These are phyloP conservation scores for Ornithorhynchus anatinus DNA, from an alignment of 2,113 vertebrate species.

Conservation along the genomic window DNA sequence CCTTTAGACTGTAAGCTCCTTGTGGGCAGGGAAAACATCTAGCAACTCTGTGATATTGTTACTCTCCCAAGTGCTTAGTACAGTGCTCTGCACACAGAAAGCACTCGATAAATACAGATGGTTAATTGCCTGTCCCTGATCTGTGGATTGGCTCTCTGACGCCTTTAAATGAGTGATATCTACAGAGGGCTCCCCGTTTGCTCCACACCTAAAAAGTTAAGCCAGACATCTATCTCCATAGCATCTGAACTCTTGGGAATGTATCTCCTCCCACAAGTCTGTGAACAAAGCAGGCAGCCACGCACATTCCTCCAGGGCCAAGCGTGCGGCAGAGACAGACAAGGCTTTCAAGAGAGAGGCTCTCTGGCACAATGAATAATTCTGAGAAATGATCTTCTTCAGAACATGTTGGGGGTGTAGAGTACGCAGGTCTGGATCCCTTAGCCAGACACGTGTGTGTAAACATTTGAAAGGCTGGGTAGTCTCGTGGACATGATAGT, in stretches of 20 bases:
- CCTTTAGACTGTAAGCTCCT: too few species aligned
- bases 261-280: constrained; percentile 8
- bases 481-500: constrained; percentile 5
- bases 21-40: too few species aligned
- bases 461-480: constrained; percentile 46
- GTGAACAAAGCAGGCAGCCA: not conserved
- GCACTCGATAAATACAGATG: too few species aligned
- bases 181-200: too few species aligned
- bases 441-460: not conserved
- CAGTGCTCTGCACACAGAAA: too few species aligned
- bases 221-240: too few species aligned
- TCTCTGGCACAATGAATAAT: constrained; percentile 10
- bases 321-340: constrained; percentile 35
- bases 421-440: not conserved
- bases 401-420: not conserved
- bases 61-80: too few species aligned
- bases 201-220: too few species aligned
- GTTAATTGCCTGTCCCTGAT: too few species aligned
- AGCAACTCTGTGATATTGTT: too few species aligned
- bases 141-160: too few species aligned
- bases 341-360: constrained; percentile 35
- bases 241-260: constrained; percentile 22
- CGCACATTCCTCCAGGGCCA: constrained; percentile 35
- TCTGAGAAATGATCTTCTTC: constrained; percentile 15
- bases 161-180: too few species aligned